phyloP scores from a whole-genome alignment of 2,888 invertebrate species.

The Lysandra coridon region DNA sequence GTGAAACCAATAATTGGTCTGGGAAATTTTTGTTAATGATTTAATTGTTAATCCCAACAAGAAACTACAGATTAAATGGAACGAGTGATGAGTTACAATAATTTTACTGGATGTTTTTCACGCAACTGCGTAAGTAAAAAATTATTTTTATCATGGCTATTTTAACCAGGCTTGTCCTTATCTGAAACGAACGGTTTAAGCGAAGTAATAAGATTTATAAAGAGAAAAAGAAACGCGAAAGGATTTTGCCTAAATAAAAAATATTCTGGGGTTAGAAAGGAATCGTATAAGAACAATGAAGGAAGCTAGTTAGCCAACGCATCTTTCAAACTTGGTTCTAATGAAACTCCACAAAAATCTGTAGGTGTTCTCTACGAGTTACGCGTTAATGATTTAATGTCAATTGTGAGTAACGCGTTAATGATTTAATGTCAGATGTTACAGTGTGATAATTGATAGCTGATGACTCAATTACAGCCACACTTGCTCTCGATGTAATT shows the following conservation, averaged over 20 bases:
- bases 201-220: no score
- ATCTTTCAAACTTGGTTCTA: background rate
- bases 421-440: conserved; percentile 24
- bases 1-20: background rate
- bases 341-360: background rate
- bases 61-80: background rate
- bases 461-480: conserved; percentile 14
- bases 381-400: conserved; percentile 22
- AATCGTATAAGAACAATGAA: background rate
- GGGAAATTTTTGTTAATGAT: background rate
- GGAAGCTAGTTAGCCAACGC: background rate
- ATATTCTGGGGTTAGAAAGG: no score
- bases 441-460: background rate
- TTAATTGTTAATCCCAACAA: background rate
- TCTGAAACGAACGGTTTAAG: no score
- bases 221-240: no score
- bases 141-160: no score
- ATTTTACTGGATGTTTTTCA: background rate
- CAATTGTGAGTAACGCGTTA: background rate
- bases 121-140: no score
- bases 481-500: background rate
- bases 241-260: no score
- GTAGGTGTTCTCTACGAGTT: background rate
- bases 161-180: no score
- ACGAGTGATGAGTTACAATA: background rate